Base-by-base conservation (phyloP, 2,113 vertebrate genomes). In the Corythornis cristatus region DNA sequence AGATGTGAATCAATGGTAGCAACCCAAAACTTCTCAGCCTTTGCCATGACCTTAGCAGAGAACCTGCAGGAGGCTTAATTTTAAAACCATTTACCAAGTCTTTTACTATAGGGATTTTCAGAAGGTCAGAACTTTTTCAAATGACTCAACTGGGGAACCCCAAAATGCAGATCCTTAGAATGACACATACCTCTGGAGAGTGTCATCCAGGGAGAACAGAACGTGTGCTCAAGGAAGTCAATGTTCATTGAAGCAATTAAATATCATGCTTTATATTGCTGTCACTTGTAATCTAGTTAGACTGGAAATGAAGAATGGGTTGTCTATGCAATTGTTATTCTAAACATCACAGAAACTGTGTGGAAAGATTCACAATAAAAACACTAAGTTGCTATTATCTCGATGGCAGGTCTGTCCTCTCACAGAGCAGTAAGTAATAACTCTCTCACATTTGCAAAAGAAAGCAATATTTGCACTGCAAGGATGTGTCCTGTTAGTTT, bases 221-320 rank as follows among this genome's bases (percentile, higher is more conserved):
- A 50, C n/a, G 11, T 6, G 5, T 35, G 72, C 86, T 90, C 80
- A 78, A 71, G 83, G 54, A 87, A 95, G 89, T 68, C 91, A 89
- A 3, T 86, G 85, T 35, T 93, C 75, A 88, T 91, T 51, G 79
- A 83, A 45, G 89, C 89, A 95, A 96, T 95, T 96, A 96, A 95
- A 93, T 88, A 88, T 95, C 89, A 81, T 88, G 65, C 68, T 93
- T 89, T 91, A 89, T 88, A 87, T 64, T 88, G 85, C 79, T 93
- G 91, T 95, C 93, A 86, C 87, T 93, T 95, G 83, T 93, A 89
- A 95, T 95, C 92, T 88, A 67, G 94, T 96, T 95, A 93, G 43
- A 40, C 89, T 93, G 85, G 82, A 89, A 89, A 74, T 91, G 94
- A 95, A 95, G 91, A 91, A 95, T 91, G 85, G 54, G 53, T 89